Conservation (phyloP, 1,140 invertebrate genomes). For the Drosophila sp. region DNA sequence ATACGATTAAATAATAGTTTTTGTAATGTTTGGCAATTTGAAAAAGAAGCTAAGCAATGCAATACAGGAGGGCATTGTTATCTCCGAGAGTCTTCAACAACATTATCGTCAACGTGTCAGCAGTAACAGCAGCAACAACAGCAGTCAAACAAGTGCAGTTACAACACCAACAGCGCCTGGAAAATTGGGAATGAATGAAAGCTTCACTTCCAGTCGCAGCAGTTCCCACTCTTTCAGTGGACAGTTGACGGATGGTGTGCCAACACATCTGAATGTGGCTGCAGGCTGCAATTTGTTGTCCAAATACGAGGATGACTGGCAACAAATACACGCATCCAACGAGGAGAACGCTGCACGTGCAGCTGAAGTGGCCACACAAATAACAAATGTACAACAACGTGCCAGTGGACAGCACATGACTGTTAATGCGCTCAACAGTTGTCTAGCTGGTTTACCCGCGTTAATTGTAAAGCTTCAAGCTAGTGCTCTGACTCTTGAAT, state of each 20-base stretch:
- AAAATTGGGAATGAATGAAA: constrained; percentile 54
- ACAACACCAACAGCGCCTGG: constrained; percentile 34
- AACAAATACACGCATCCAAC: constrained; percentile 87
- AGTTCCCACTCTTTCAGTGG: constrained; percentile 49
- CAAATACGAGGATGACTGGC: constrained; percentile 86
- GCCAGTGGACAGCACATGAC: constrained; percentile 86
- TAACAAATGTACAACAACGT: constrained; percentile 86
- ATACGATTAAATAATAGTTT: neutral
- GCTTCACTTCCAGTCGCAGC: constrained; percentile 45
- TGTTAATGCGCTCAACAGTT: constrained; percentile 86
- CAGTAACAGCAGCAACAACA: constrained; percentile 45
- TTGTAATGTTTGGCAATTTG: constrained; percentile 73
- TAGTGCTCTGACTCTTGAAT: constrained; percentile 85
- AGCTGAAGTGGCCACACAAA: constrained; percentile 86
- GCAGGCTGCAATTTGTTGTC: constrained; percentile 75
- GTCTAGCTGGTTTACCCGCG: constrained; percentile 87
- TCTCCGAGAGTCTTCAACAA: constrained; percentile 77
- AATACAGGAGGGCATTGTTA: constrained; percentile 73
- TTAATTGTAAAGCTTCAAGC: constrained; percentile 86
- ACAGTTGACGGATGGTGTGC: constrained; percentile 56
- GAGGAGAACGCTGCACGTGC: constrained; percentile 88
- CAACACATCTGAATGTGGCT: constrained; percentile 66
- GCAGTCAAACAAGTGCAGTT: constrained; percentile 30
- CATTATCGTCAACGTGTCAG: constrained; percentile 76
- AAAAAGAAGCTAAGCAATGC: constrained; percentile 78